Evolutionary conservation across 2,797 vertebrate species (phyloP), one percentile per base, ranked within the genome.

Genomic region (Paedocypris micromegethes): DNA sequence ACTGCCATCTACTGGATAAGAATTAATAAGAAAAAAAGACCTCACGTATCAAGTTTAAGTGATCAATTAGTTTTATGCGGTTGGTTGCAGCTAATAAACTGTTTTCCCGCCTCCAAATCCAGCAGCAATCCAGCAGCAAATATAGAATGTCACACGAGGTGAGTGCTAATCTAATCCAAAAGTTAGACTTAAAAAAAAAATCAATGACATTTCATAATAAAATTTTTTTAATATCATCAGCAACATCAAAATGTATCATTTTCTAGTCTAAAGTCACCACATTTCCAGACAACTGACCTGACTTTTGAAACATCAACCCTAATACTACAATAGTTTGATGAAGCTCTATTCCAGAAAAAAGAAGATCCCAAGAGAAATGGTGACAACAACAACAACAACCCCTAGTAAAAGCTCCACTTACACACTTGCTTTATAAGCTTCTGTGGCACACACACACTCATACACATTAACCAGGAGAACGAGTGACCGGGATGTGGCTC

Each of bases 401-500:
- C 46, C 70, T 61, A 57, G 43, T 46, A 53, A 47, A 62, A 45
- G 9, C 38, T 37, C 64, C 58, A 5, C 9, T 65, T 63, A 66
- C 66, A 48, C 50, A 55, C 44, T 52, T 53, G 7, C 48, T 67
- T 9, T 68, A 79, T 70, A 75, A 77, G 73, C 60, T 41, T 54
- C 5, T 8, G 55, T 58, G 43, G n/a, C n/a, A n/a, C n/a, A n/a
- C 41, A 49, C 9, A 23, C 58, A 37, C 9, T 47, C 41, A 44
- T 47, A 71, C 5, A 59, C 6, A 44, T 7, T 51, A 37, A 41
- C 9, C 4, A 23, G 58, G 5, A 61, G 54, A 64, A 46, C 49
- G 59, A 50, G 49, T 9, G 43, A 60, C 9, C 39, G 42, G 57
- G 50, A 86, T 86, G 82, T 55, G 50, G 58, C 2, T 64, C n/a